Percentiles rank a stretch among this genome's conserved stretches.
Evolutionary conservation across 2,888 invertebrate species (phyloP).

Genomic region (Noctua comes): DNA sequence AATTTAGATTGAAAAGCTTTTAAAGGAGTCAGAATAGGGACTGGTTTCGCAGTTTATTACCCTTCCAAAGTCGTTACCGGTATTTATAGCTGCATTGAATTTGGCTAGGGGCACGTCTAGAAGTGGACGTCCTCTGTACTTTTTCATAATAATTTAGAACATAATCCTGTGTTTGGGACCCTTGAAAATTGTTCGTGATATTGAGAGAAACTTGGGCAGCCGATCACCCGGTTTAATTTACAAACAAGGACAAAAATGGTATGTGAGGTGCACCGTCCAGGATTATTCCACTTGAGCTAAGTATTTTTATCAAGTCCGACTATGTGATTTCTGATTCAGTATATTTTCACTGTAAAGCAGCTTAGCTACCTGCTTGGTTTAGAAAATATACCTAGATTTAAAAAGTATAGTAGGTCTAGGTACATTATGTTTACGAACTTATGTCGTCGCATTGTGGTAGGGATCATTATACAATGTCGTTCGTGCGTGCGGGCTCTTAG

Average conservation of each 20-base stretch:
- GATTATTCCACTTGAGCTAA: no score
- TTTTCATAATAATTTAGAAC: background rate
- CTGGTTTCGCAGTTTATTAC: constrained; percentile 17
- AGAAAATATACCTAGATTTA: background rate
- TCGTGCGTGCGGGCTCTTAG: background rate
- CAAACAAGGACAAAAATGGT: no score
- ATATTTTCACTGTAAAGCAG: no score
- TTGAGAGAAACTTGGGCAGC: background rate
- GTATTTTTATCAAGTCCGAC: no score
- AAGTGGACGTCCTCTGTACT: background rate
- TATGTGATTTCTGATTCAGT: no score
- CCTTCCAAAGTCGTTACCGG: constrained; percentile 12
- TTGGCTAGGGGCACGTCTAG: background rate
- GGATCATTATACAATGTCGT: background rate
- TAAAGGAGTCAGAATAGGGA: constrained; percentile 5
- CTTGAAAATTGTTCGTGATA: background rate
- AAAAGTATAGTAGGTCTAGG: background rate
- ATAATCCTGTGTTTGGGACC: background rate
- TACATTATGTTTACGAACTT: background rate
- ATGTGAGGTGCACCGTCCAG: no score
- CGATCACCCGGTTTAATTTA: no score
- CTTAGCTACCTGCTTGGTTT: no score
- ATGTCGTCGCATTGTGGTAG: background rate
- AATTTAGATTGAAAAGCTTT: constrained; percentile 29
- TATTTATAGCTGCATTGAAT: constrained; percentile 13